Conservation (phyloP, 2,797 vertebrate genomes). For the Sylvia borin region DNA sequence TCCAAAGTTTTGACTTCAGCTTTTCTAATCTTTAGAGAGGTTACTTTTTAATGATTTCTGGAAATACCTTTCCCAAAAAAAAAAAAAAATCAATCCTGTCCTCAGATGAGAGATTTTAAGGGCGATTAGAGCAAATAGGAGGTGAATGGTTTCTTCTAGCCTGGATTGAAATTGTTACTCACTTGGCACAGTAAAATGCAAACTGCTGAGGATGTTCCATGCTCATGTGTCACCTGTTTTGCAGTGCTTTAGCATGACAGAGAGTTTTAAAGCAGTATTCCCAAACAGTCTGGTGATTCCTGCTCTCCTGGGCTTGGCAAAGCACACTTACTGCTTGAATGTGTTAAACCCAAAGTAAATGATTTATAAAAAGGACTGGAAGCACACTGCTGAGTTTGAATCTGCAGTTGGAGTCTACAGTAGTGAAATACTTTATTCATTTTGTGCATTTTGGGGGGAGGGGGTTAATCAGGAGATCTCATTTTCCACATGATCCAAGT, state of each 20-base stretch:
- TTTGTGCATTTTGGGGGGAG: not conserved
- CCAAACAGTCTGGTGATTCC: not conserved
- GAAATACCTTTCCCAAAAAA: constrained; percentile 6
- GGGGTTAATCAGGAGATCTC: not conserved
- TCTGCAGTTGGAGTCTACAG: not conserved
- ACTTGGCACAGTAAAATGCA: not conserved
- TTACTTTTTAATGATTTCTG: constrained; percentile 63
- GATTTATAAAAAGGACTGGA: not conserved
- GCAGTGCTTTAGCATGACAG: not conserved
- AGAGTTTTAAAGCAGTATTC: not conserved
- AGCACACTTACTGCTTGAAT: not conserved
- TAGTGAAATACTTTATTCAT: not conserved
- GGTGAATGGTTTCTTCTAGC: not conserved
- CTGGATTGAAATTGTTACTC: not conserved
- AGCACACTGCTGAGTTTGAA: not conserved
- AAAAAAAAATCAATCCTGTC: not conserved
- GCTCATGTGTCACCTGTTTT: not conserved
- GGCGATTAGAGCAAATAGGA: not conserved
- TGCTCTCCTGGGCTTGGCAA: not conserved
- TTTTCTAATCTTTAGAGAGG: constrained; percentile 74
- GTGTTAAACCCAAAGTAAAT: not conserved
- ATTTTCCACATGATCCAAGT: not conserved
- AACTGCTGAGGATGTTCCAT: not conserved
- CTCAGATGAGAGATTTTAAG: not conserved
- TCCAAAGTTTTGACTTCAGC: constrained; percentile 60